These are phyloP conservation scores for Corythornis leucogaster DNA, from an alignment of 2,797 vertebrate genomes.

Conservation along the genomic window DNA sequence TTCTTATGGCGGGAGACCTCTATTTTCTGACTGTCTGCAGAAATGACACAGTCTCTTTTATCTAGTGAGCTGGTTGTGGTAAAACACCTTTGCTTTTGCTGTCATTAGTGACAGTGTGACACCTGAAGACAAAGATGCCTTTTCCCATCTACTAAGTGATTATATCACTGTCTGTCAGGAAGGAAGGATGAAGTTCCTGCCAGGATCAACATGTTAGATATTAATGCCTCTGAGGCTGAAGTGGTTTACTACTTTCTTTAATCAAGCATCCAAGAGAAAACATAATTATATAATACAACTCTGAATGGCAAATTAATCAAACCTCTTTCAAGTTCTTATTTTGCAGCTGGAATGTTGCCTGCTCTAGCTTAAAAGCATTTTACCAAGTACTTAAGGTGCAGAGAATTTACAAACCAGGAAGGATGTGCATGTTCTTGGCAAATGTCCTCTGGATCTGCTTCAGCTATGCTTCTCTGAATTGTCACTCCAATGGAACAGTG, in stretches of 20 bases:
- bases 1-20: neutral
- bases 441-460: neutral
- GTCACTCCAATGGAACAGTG: neutral
- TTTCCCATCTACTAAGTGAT: neutral
- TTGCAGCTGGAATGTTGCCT: conserved; percentile 26
- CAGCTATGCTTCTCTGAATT: neutral
- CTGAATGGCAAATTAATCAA: conserved; percentile 45
- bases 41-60: neutral
- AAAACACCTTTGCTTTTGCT: neutral
- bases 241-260: conserved; percentile 36
- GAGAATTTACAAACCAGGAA: neutral
- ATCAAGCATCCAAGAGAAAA: conserved; percentile 39
- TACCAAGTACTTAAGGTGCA: conserved; percentile 17
- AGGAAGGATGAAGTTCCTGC: neutral
- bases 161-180: neutral
- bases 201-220: neutral
- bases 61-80: neutral
- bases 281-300: neutral
- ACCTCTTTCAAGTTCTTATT: conserved; percentile 27
- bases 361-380: neutral
- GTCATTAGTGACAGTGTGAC: neutral
- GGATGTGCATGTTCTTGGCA: neutral
- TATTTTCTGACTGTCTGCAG: neutral
- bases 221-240: neutral
- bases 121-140: neutral